A percentile compares a stretch with the other conserved stretches of the same genome.
These are phyloP conservation scores for Aspidiotus destructor DNA, from an alignment of 2,888 invertebrate genomes.

Conservation along the genomic window DNA sequence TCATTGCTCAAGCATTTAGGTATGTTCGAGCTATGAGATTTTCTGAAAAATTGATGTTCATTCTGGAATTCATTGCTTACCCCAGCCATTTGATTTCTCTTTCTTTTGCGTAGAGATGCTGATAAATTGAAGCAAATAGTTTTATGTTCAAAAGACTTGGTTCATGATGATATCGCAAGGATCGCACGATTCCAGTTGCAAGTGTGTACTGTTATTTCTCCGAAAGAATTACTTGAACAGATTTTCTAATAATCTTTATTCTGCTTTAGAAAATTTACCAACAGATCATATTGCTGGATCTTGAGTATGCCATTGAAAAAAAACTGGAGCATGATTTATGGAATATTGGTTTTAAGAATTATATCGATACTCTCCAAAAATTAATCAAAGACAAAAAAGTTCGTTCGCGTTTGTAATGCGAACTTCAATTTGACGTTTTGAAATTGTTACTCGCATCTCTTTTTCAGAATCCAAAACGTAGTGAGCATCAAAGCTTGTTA, in stretches of 20 bases:
- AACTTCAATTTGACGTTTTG: not conserved
- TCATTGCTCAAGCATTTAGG: constrained; percentile 23
- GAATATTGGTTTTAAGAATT: constrained; percentile 80
- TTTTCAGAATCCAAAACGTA: constrained; percentile 57
- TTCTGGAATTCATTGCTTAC: too few relatives aligned
- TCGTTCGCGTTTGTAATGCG: not conserved
- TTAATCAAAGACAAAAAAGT: constrained; percentile 69
- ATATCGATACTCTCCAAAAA: constrained; percentile 67
- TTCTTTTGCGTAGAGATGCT: constrained; percentile 12
- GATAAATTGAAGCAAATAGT: constrained; percentile 23
- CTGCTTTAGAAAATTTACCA: constrained; percentile 53
- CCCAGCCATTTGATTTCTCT: not conserved
- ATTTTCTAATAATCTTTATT: not conserved
- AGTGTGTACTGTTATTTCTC: constrained; percentile 1
- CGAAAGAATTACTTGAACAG: not conserved
- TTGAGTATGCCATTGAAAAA: constrained; percentile 77
- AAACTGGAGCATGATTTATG: constrained; percentile 84
- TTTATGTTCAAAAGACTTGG: constrained; percentile 19
- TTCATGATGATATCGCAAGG: constrained; percentile 19
- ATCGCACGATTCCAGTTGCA: constrained; percentile 22
- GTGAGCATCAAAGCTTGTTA: constrained; percentile 65
- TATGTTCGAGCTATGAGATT: not conserved
- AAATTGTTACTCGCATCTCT: not conserved
- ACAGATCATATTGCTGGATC: constrained; percentile 64
- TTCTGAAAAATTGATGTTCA: too few relatives aligned